Evolutionary conservation across 2,888 invertebrate species (phyloP).

Genomic region (Helicoverpa assulta): DNA sequence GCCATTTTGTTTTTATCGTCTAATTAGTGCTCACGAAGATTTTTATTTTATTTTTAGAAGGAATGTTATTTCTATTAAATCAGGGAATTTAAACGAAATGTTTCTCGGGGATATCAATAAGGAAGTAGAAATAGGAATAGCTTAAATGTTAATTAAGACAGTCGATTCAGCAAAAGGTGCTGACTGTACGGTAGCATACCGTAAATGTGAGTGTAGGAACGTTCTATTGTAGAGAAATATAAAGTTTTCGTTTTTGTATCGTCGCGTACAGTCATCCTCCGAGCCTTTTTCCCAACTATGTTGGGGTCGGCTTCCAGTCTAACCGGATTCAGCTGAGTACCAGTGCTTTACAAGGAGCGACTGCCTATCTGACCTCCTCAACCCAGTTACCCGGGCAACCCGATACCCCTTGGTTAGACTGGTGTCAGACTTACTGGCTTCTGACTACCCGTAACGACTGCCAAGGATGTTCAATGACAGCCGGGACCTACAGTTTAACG

Average conservation of each 20-base stretch:
- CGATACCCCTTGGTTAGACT: too few relatives aligned
- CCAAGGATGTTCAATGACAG: too few relatives aligned
- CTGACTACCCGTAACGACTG: too few relatives aligned
- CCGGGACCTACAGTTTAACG: too few relatives aligned
- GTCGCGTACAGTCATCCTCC: conserved; percentile 28
- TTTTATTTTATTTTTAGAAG: conserved; percentile 6
- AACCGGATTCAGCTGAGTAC: too few relatives aligned
- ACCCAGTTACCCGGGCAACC: too few relatives aligned
- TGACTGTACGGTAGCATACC: conserved; percentile 15
- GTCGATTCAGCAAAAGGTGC: conserved; percentile 16
- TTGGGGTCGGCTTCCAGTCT: too few relatives aligned
- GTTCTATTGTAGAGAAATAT: conserved; percentile 42
- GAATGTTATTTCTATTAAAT: not conserved
- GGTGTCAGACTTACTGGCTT: too few relatives aligned
- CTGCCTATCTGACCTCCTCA: too few relatives aligned
- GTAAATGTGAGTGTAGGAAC: conserved; percentile 33
- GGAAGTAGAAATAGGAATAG: not conserved
- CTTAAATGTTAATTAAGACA: not conserved
- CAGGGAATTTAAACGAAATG: not conserved
- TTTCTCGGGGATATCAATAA: too few relatives aligned
- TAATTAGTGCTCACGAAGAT: conserved; percentile 38
- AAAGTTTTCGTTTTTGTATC: conserved; percentile 49
- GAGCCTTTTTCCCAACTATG: too few relatives aligned
- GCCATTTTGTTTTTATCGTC: conserved; percentile 34
- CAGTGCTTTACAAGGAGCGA: too few relatives aligned